Evolutionary conservation across 2,888 invertebrate genomes (phyloP), one percentile per base, ranked within the genome.

Genomic region (Drosophila sordidula): DNA sequence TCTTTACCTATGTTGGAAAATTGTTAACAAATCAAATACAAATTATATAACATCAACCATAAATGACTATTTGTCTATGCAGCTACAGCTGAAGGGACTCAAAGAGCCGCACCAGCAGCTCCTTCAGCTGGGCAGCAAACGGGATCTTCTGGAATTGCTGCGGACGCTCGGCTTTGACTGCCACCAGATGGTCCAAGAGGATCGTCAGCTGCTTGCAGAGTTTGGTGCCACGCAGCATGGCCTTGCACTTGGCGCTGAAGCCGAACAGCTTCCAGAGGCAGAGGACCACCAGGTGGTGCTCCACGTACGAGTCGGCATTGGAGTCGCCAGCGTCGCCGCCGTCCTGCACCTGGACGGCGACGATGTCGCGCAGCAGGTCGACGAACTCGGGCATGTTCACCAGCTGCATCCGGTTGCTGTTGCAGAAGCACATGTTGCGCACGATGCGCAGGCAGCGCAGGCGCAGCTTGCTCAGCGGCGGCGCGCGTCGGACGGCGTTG

Each of bases 381-480:
- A 87, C 34, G 6, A 89, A 91, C 38, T 89, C 89, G 6, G 74
- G 65, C 3, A 80, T 87, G 2, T 82, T 74, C 3, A 91, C 79
- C 18, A 92, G 69, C 6, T 84, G 78, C 4, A 82, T 66, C 6
- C 91, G 88, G 62, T 92, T 92, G 45, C 49, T 65, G 9, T 66
- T 79, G n/a, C 77, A 55, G 70, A 92, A 92, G 63, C 90, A 77
- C 91, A 92, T 91, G 80, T 92, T 92, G 26, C 92, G 88, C 14
- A 92, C 62, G 39, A 92, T 90, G 6, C 83, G 85, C 9, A 92
- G 66, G 36, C 90, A 84, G 4, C 89, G 66, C 18, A 86, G 22
- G 0, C 91, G 88, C 4, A 85, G 69, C 1, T 34, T 41, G 29
- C 62, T 57, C 0, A 76, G 50, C 0, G 80, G 72, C 4, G 70